These are phyloP conservation scores for Felis chaus DNA, from an alignment of 2,113 vertebrate genomes.

Conservation along the genomic window DNA sequence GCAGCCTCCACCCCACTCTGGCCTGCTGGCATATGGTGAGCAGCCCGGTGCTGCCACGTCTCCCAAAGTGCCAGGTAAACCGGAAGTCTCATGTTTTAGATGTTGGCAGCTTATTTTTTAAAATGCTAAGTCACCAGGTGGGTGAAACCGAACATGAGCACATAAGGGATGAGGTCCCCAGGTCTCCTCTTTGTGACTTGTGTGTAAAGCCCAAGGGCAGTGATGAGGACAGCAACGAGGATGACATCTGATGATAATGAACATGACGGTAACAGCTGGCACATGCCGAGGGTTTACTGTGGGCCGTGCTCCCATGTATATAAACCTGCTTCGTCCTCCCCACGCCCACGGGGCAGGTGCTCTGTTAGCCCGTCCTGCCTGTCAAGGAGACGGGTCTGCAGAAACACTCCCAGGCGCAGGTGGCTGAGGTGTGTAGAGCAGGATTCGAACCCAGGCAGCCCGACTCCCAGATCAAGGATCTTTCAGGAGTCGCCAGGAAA, in stretches of 20 bases:
- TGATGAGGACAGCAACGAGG: not conserved
- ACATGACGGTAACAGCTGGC: not conserved
- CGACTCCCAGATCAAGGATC: not conserved
- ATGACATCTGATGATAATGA: not conserved
- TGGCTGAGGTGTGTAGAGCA: not conserved
- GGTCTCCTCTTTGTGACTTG: not conserved
- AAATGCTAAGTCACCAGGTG: not conserved
- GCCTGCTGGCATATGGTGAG: not conserved
- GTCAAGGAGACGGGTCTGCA: not conserved
- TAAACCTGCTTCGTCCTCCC: not conserved
- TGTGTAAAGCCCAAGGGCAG: not conserved
- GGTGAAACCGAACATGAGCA: not conserved
- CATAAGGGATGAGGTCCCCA: not conserved
- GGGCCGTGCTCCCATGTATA: not conserved
- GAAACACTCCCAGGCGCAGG: not conserved
- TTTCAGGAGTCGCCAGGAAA: not conserved
- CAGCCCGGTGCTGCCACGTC: not conserved
- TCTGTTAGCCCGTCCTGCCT: not conserved
- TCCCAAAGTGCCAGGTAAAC: not conserved
- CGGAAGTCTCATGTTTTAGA: not conserved
- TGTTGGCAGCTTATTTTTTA: not conserved
- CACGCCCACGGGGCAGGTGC: not conserved
- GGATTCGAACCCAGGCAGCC: not conserved
- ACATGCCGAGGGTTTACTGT: not conserved
- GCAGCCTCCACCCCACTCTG: accelerated